These are phyloP conservation scores for Loripinus fragilis DNA, from an alignment of 2,888 invertebrate genomes.

Conservation along the genomic window DNA sequence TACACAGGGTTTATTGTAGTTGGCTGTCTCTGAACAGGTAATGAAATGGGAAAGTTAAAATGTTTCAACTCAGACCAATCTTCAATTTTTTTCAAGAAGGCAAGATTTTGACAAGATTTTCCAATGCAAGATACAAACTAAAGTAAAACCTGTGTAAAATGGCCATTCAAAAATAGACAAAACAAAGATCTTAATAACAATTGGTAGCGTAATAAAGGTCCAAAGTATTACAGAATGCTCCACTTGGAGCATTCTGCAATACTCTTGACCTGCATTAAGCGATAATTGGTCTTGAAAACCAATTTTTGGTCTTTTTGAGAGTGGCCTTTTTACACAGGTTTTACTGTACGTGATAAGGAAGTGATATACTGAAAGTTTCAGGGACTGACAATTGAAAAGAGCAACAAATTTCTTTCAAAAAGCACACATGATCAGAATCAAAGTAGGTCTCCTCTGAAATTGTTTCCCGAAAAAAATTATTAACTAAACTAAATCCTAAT, in stretches of 20 bases:
- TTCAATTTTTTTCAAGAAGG: neutral
- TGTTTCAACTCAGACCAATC: neutral
- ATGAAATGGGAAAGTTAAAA: neutral
- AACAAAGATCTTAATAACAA: too few species aligned
- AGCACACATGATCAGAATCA: neutral
- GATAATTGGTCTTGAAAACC: too few species aligned
- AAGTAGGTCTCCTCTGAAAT: neutral
- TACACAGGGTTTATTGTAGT: too few species aligned
- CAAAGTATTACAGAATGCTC: too few species aligned
- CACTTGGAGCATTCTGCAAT: too few species aligned
- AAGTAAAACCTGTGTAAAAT: too few species aligned
- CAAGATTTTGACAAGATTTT: neutral
- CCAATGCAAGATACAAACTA: constrained; percentile 17
- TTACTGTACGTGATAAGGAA: constrained; percentile 14
- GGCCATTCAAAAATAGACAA: too few species aligned
- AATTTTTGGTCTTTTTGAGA: too few species aligned
- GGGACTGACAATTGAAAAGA: neutral
- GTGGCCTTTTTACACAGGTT: too few species aligned
- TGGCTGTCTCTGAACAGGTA: neutral
- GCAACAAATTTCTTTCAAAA: neutral
- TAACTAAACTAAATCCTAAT: neutral
- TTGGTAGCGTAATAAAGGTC: too few species aligned
- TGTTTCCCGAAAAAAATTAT: neutral
- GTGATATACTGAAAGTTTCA: neutral
- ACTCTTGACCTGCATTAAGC: too few species aligned